Percentiles rank a stretch among this genome's conserved stretches.
Evolutionary conservation across 2,113 vertebrate species (phyloP).

Genomic region (Phycodurus eques): DNA sequence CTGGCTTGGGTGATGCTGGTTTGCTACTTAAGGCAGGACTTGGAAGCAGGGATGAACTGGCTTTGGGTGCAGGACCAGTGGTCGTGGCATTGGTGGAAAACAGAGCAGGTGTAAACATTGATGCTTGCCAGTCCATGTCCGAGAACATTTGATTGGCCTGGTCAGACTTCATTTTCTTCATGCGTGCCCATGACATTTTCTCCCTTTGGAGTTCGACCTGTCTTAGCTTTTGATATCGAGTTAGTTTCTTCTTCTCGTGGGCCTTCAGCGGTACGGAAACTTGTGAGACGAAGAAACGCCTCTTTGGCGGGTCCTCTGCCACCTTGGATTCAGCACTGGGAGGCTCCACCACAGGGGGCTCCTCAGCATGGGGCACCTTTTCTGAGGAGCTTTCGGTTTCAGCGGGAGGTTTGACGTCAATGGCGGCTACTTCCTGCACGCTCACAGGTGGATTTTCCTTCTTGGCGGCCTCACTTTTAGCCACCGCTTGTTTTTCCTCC

Average conservation of each 20-base stretch:
- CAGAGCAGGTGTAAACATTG: slow-evolving; percentile 18
- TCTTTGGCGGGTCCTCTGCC: slow-evolving; percentile 73
- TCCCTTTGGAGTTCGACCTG: slow-evolving; percentile 77
- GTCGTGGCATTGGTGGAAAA: slow-evolving; percentile 9
- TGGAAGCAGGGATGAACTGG: slow-evolving; percentile 29
- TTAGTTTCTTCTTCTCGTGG: slow-evolving; percentile 80
- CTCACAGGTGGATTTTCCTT: slow-evolving; percentile 34
- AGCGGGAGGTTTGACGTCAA: slow-evolving; percentile 32
- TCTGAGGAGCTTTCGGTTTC: slow-evolving; percentile 43
- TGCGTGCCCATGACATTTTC: slow-evolving; percentile 91
- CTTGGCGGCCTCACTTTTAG: slow-evolving; percentile 42
- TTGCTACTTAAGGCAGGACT: slow-evolving; percentile 31
- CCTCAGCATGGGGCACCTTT: slow-evolving; percentile 45
- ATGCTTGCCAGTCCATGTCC: slow-evolving; percentile 46
- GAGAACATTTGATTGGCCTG: slow-evolving; percentile 69
- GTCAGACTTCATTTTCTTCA: slow-evolving; percentile 82
- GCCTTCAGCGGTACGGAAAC: slow-evolving; percentile 85
- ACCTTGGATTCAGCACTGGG: slow-evolving; percentile 9
- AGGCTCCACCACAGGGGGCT: slow-evolving; percentile 16
- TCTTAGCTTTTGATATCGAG: slow-evolving; percentile 72
- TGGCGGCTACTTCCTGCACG: slow-evolving; percentile 14
- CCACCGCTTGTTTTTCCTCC: slow-evolving; percentile 59
- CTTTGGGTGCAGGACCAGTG: background rate
- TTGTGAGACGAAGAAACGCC: slow-evolving; percentile 91
- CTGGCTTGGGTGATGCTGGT: slow-evolving; percentile 21